Evolutionary conservation across 2,888 invertebrate genomes (phyloP), one percentile per base, ranked within the genome.

Genomic region (Pollenia griseotomentosa): DNA sequence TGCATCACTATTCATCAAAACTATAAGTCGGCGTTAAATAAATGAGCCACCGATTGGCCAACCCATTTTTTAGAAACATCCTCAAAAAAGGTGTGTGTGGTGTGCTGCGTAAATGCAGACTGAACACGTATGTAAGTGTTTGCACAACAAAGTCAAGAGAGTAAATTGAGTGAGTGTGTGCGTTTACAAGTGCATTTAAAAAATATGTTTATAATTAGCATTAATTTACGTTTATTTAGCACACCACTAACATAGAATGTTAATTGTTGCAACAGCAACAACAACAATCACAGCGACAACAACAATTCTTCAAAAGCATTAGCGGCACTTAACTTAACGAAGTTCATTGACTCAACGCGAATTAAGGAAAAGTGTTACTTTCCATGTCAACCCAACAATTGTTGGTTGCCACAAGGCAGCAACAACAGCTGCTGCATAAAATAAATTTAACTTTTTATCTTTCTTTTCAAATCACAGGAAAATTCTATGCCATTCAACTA

Each of bases 131-230:
- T 12, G 23, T 8, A 14, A 80, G 71, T 80, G 16, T 81, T 48
- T 59, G 19, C 55, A 12, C 19, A 66, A 81, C 19, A 74, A 40
- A 48, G 16, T 23, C 33, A 33, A 33, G 33, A 33, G 33, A 33
- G 5, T 33, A 6, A 33, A 33, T 33, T 33, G 44, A 53, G 46
- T 33, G 44, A 53, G 46, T 23, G 81, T n/a, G 10, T 65, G 68
- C 14, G 14, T 80, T 74, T 70, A n/a, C 42, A 55, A 33, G 33
- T 48, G 51, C 65, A 59, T 86, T 66, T 79, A 75, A 83, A 23
- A 88, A 87, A 81, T 66, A 78, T 82, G 73, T 83, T 88, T 86
- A 79, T 82, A 88, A 85, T 89, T 88, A 88, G 80, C 88, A 87
- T 88, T 85, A 85, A 88, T 88, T 88, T 88, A 85, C 83, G 61